These are phyloP conservation scores for Bungarus multicinctus DNA, from an alignment of 2,113 vertebrate species.

Conservation along the genomic window DNA sequence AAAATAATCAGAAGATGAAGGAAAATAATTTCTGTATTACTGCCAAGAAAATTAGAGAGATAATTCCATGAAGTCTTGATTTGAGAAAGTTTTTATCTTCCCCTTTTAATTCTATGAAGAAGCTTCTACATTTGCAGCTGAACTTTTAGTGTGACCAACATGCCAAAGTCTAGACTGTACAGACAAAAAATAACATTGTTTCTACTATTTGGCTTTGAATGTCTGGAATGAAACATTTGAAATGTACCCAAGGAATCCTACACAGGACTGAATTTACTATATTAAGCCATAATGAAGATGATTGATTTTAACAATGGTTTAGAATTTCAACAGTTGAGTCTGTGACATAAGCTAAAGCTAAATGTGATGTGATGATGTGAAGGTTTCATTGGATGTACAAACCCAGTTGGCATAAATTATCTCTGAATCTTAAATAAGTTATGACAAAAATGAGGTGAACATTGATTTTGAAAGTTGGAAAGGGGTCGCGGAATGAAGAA, in stretches of 20 bases:
- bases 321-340: background rate
- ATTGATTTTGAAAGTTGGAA: background rate
- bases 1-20: background rate
- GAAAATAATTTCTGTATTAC: background rate
- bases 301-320: background rate
- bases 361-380: background rate
- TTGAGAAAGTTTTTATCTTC: background rate
- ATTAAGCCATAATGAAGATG: background rate
- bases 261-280: background rate
- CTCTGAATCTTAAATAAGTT: background rate
- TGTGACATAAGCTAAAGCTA: background rate
- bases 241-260: background rate
- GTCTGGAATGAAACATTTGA: background rate
- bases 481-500: background rate
- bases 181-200: background rate
- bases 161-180: background rate
- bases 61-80: background rate
- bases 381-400: background rate
- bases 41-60: background rate
- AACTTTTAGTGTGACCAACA: background rate
- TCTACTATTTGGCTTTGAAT: background rate
- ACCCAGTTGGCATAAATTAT: background rate
- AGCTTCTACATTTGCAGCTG: background rate
- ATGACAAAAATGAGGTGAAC: background rate
- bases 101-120: background rate